Base-by-base conservation (phyloP, 1,140 invertebrate species). In the Campodea augens region DNA sequence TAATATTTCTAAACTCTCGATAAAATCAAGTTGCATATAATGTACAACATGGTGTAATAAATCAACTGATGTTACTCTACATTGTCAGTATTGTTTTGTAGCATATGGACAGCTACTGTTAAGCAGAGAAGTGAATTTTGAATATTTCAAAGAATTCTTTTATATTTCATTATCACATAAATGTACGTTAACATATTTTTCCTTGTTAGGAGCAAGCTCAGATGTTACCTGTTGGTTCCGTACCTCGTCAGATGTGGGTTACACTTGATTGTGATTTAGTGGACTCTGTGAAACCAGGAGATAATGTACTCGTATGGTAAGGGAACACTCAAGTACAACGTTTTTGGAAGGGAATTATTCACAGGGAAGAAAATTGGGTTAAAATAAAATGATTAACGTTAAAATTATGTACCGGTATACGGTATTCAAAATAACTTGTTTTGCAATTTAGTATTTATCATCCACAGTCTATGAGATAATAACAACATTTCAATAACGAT, bases 221-320 rank as follows among this genome's bases (percentile, higher is more conserved):
- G 47, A 75, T 77, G 54, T 57, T 82, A 25, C 67, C 67, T 39
- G 64, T 83, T 48, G 80, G 81, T 12, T 72, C 71, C 18, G 77
- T 86, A 52, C 82, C 82, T 1, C 67, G 73, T n/a, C 74, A 78
- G 7, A 73, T 86, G 63, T 78, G 74, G 71, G 73, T 89, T 1
- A 73, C 81, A 24, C 60, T 91, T 25, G 76, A 90, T 58, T 77
- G 90, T 68, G 86, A 91, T 64, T 65, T 92, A 10, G 82, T 90
- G 1, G 85, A 90, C 61, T 64, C 62, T 42, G 89, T 85, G 60
- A 85, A 86, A 61, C 83, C 87, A 47, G 87, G 88, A 10, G 85
- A 91, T 70, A 78, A 86, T 71, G 72, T 92, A 12, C 72, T 74
- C 51, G 72, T 91, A 37, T 81, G 76, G 85, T 89, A 64, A 58